A percentile compares a stretch with the other conserved stretches of the same genome.
Evolutionary conservation across 2,888 invertebrate species (phyloP).

Genomic region (Sinotaia quadrata): DNA sequence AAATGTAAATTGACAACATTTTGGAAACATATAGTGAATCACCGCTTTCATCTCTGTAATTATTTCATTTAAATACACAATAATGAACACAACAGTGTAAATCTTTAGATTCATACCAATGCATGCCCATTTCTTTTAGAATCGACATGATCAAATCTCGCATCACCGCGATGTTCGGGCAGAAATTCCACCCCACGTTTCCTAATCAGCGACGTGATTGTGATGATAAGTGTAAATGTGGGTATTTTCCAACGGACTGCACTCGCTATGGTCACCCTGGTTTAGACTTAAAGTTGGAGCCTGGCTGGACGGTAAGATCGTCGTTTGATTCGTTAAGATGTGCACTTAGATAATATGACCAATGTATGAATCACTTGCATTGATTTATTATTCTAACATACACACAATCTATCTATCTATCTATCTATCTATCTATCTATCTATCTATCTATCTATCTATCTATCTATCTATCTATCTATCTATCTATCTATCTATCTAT

Average conservation of each 20-base stretch:
- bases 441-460: no score
- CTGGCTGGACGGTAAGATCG: conserved; percentile 12
- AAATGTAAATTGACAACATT: no score
- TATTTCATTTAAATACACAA: not conserved
- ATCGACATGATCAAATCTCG: conserved; percentile 20
- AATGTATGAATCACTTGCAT: no score
- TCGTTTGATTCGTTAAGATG: not conserved
- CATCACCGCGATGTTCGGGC: conserved; percentile 39
- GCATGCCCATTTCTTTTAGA: conserved; percentile 1
- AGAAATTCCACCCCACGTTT: conserved; percentile 43
- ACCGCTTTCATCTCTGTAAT: no score
- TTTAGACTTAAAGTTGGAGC: conserved; percentile 23
- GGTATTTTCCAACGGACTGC: conserved; percentile 40
- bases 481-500: no score
- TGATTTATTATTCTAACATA: no score
- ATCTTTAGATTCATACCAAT: not conserved
- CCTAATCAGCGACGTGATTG: conserved; percentile 39
- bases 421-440: no score
- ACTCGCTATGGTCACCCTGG: conserved; percentile 28
- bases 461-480: no score
- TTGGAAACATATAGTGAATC: no score
- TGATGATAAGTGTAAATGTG: conserved; percentile 36
- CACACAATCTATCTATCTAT: no score
- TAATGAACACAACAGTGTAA: not conserved
- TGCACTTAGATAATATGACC: not conserved